These are phyloP conservation scores for Platanista minor DNA, from an alignment of 2,113 vertebrate genomes.

Conservation along the genomic window DNA sequence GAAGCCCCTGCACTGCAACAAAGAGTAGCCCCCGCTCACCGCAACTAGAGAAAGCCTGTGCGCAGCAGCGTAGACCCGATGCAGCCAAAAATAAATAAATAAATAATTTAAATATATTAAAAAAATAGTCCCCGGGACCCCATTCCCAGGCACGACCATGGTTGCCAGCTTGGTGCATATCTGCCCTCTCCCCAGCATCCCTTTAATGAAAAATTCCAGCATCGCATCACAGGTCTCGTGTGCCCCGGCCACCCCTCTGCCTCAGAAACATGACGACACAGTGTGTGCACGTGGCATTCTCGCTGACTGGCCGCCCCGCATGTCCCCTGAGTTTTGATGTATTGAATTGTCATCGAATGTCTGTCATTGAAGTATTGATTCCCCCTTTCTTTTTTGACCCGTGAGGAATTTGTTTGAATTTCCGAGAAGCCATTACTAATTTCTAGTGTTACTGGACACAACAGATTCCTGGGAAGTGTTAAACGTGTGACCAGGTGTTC, in stretches of 20 bases:
- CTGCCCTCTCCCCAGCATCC: background rate
- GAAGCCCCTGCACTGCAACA: too few relatives aligned
- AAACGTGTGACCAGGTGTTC: background rate
- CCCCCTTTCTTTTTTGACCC: background rate
- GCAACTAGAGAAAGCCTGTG: too few relatives aligned
- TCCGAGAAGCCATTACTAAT: background rate
- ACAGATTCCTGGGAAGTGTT: background rate
- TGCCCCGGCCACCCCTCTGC: background rate
- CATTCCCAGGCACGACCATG: background rate
- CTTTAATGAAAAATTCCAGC: background rate
- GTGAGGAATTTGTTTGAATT: background rate
- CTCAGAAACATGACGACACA: fast-evolving
- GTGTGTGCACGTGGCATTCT: fast-evolving
- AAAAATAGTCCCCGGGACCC: too few relatives aligned
- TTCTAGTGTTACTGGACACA: background rate
- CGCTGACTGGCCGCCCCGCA: background rate
- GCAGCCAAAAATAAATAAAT: too few relatives aligned
- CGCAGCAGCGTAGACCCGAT: fast-evolving
- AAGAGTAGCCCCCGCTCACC: too few relatives aligned
- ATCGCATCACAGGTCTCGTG: fast-evolving
- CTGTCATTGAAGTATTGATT: background rate
- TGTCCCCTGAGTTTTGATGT: background rate
- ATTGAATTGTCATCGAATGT: background rate
- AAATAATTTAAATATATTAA: too few relatives aligned
- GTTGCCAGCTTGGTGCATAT: background rate